phyloP scores from a whole-genome alignment of 1,140 invertebrate genomes.

The Aphelenchoides besseyi region DNA sequence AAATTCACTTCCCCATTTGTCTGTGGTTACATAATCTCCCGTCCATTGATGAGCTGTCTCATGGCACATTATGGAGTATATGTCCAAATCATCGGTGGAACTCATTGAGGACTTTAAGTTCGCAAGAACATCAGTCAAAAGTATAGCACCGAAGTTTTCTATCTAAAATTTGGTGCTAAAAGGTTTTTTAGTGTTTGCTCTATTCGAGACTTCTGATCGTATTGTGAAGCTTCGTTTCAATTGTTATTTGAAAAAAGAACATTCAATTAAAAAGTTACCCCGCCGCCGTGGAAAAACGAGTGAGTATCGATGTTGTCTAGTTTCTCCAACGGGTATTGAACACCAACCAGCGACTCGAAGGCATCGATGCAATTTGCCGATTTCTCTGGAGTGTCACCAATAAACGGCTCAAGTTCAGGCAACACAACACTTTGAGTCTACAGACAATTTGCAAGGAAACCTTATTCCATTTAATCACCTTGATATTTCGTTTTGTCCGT shows the following conservation, averaged over 20 bases:
- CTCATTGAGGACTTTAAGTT: not conserved
- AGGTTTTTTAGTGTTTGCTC: too few species aligned
- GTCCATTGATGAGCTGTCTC: not conserved
- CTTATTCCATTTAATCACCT: not conserved
- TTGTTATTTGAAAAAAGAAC: too few species aligned
- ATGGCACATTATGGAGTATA: not conserved
- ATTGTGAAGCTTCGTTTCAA: too few species aligned
- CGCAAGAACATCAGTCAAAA: not conserved
- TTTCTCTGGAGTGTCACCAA: not conserved
- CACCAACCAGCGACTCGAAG: not conserved
- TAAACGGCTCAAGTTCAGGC: not conserved
- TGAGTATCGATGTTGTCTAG: constrained; percentile 13
- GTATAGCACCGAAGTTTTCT: not conserved
- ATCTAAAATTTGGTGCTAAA: not conserved
- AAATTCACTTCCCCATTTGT: not conserved
- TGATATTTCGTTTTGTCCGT: not conserved
- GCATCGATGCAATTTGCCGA: constrained; percentile 12
- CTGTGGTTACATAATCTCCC: not conserved
- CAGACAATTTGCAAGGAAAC: not conserved
- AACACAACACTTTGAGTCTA: not conserved
- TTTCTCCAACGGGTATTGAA: not conserved
- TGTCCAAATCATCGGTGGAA: not conserved
- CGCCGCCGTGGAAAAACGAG: not conserved
- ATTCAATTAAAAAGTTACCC: too few species aligned
- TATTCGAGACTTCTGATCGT: too few species aligned